These are phyloP conservation scores for Acrocephalus kingi DNA, from an alignment of 2,113 vertebrate species.

Conservation along the genomic window DNA sequence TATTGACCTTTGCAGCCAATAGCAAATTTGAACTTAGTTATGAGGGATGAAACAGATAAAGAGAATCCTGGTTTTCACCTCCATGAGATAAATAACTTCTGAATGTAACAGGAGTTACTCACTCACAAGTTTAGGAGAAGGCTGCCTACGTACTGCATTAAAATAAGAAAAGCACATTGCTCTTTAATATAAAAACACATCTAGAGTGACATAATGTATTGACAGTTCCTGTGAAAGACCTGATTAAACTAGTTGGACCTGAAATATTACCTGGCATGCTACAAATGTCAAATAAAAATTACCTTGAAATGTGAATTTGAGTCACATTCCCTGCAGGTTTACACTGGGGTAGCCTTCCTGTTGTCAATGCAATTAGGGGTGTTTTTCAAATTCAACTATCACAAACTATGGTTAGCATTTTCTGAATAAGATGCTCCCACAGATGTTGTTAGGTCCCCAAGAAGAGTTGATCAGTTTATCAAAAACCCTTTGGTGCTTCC, in stretches of 20 bases:
- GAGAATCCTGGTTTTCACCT: background rate
- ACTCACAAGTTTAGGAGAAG: background rate
- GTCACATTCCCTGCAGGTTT: background rate
- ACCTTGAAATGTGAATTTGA: background rate
- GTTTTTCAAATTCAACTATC: background rate
- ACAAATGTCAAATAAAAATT: constrained; percentile 13
- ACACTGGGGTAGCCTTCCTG: background rate
- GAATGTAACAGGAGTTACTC: background rate
- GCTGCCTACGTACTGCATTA: background rate
- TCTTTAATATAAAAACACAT: background rate
- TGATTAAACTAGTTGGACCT: background rate
- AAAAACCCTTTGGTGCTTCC: background rate
- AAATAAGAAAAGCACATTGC: background rate
- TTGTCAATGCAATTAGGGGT: background rate
- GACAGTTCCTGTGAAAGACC: background rate
- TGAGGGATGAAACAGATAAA: background rate
- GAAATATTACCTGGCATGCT: background rate
- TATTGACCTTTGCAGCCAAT: background rate
- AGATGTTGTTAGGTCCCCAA: background rate
- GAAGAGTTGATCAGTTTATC: background rate
- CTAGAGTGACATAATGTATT: background rate
- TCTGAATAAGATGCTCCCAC: background rate
- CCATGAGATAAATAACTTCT: background rate
- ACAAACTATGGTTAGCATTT: background rate
- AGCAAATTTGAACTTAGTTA: background rate